These are phyloP conservation scores for Megalops atlanticus DNA, from an alignment of 2,113 vertebrate species.

Conservation along the genomic window DNA sequence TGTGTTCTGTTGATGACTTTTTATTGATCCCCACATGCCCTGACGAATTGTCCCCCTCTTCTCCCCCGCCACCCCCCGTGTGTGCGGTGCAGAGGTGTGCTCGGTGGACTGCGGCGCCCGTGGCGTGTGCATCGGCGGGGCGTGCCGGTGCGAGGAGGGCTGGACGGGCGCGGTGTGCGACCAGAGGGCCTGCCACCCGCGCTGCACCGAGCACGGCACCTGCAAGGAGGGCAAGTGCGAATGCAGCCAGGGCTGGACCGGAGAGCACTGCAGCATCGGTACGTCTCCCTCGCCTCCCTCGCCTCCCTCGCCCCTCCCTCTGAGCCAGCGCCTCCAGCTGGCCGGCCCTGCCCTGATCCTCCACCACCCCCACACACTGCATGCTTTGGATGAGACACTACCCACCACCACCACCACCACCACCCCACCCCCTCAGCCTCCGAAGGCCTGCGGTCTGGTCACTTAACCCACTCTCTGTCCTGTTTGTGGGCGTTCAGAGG, in stretches of 20 bases:
- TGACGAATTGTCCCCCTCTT: no score
- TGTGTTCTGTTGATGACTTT: no score
- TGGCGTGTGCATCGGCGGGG: conserved; percentile 85
- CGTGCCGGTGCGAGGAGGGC: conserved; percentile 93
- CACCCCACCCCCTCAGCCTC: no score
- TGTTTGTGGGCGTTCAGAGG: no score
- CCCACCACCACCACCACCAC: no score
- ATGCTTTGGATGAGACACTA: not conserved
- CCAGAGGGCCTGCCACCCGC: conserved; percentile 90
- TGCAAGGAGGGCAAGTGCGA: conserved; percentile 97
- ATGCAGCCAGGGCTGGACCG: conserved; percentile 97
- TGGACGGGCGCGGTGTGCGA: conserved; percentile 88
- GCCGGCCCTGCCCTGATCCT: not conserved
- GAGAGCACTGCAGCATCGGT: conserved; percentile 98
- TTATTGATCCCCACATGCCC: no score
- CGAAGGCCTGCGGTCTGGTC: no score
- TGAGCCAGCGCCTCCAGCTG: not conserved
- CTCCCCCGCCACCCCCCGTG: no score
- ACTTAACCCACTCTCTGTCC: no score
- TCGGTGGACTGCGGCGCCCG: conserved; percentile 84
- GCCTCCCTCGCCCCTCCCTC: no score
- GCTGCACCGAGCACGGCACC: conserved; percentile 91
- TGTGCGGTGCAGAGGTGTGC: conserved; percentile 79
- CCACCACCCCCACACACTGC: not conserved
- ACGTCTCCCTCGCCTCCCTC: no score